Base-by-base conservation (phyloP, 1,140 invertebrate species). In the Aphelenchoides besseyi region DNA sequence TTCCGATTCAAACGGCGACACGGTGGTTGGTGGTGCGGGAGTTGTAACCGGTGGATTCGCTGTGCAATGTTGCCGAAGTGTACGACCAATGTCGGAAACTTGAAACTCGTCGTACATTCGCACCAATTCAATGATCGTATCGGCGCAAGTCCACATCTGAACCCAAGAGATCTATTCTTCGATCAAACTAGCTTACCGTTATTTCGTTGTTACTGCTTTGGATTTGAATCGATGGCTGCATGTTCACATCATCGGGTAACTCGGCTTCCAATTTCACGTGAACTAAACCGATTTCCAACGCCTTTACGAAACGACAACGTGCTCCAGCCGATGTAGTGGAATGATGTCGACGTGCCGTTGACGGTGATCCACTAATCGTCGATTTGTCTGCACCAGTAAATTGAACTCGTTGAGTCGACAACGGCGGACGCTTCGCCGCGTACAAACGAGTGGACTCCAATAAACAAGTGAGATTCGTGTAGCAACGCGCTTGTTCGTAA, bases 121-220 rank as follows among this genome's bases (percentile, higher is more conserved):
- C 33, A 62, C n/a, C 26, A 78, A 68, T 30, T 81, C 79, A 8
- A 73, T 57, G 52, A 81, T 55, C 1, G 76, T 78, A 55, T 78
- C 76, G 1, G 78, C 59, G 52, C 76, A 78, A 5, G 73, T 26
- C 76, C 76, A 78, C 18, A 80, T 8, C 55, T 59, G 55, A 59
- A 59, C 5, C 5, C 18, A 59, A 29, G 5, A 33, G 55, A 59
- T 5, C 5, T 28, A 8, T 59, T 28, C 5, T 8, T 16, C 12
- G 41, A 48, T 16, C 12, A 48, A 23, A 23, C 12, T 12, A 48
- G 23, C 41, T 12, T 16, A 48, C 41, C 12, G 41, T 48, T 12
- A 48, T 48, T 23, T 48, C 41, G 41, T 48, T 48, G 41, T 48
- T 48, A 23, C 41, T 16, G 41, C 41, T 48, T 23, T 48, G 41